Conservation (phyloP, 2,797 vertebrate species). For the Picus viridis region DNA sequence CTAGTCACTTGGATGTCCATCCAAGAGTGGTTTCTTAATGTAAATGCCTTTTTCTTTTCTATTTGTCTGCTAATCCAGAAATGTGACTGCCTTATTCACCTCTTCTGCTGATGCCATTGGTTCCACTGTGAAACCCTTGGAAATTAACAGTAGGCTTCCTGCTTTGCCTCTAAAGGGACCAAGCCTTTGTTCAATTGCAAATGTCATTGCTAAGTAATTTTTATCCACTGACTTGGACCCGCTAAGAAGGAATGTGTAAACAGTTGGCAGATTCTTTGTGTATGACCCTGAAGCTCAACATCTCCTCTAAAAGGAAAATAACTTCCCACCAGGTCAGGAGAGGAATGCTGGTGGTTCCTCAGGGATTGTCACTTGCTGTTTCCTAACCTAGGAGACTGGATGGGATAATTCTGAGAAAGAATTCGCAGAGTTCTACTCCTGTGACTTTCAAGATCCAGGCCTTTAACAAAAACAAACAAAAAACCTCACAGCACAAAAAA, state of each 20-base stretch:
- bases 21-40: background rate
- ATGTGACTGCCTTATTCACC: background rate
- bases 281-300: background rate
- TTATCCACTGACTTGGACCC: background rate
- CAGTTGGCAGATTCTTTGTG: background rate
- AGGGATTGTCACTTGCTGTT: background rate
- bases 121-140: background rate
- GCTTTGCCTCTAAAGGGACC: background rate
- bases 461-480: background rate
- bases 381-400: background rate
- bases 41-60: background rate
- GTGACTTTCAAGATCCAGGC: background rate
- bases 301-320: background rate
- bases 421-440: background rate
- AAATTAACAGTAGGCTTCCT: background rate
- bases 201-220: background rate
- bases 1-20: background rate
- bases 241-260: background rate
- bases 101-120: background rate
- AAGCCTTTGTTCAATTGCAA: background rate
- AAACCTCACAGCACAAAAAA: no score
- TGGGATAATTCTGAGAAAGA: background rate
- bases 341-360: background rate
- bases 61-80: background rate
- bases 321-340: background rate